These are phyloP conservation scores for Ptilorrhoa leucosticta DNA, from an alignment of 2,113 vertebrate species.

Conservation along the genomic window DNA sequence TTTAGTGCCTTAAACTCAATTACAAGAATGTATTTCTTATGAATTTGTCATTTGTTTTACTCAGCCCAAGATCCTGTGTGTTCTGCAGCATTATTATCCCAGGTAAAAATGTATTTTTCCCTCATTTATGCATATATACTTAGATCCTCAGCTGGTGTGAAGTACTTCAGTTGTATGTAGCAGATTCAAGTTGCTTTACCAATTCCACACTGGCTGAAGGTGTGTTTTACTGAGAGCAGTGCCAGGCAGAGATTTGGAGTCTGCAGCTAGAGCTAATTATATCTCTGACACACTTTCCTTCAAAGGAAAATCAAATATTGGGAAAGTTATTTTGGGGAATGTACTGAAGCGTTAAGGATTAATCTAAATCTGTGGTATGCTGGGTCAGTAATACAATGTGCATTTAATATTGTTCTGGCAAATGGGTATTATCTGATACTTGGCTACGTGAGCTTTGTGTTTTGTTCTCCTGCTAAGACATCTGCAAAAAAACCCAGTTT, in stretches of 20 bases:
- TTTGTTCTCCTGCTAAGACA: not conserved
- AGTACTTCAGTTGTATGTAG: not conserved
- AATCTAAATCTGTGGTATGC: not conserved
- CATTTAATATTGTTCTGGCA: not conserved
- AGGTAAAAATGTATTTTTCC: not conserved
- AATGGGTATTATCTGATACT: not conserved
- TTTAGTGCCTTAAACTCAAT: conserved; percentile 23
- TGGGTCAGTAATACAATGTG: not conserved
- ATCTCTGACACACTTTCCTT: conserved; percentile 4
- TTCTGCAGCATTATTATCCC: not conserved
- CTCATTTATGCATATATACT: not conserved
- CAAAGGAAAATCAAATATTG: conserved; percentile 26
- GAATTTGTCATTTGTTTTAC: conserved; percentile 5
- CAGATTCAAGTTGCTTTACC: not conserved
- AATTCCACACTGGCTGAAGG: conserved; percentile 13
- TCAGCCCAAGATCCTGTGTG: not conserved
- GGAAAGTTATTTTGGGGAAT: not conserved
- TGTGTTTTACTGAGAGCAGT: not conserved
- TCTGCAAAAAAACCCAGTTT: not conserved
- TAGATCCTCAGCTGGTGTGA: not conserved
- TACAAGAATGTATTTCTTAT: not conserved
- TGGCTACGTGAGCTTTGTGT: not conserved
- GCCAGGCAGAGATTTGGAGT: not conserved
- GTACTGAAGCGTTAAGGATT: not conserved
- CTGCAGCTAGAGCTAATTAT: conserved; percentile 6